Conservation (phyloP, 2,113 vertebrate genomes). For the Dermatemys mawii region DNA sequence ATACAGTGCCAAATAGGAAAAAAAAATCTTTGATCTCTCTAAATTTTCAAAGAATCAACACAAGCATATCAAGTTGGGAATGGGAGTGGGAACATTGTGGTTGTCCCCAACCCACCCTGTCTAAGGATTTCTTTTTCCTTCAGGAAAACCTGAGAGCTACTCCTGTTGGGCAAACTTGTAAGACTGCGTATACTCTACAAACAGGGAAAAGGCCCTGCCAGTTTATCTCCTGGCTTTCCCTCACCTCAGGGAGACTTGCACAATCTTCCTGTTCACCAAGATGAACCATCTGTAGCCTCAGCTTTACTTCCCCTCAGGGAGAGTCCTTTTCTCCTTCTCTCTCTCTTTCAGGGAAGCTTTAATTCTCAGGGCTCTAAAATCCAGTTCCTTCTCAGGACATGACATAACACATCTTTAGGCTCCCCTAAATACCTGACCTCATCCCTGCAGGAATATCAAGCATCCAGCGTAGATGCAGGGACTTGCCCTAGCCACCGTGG, state of each 20-base stretch:
- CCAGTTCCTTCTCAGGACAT: too few relatives aligned
- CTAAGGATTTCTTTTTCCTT: neutral
- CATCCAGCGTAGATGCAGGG: neutral
- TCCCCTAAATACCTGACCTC: neutral
- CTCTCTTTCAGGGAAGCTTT: neutral
- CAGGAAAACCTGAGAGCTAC: neutral
- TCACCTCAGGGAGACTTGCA: neutral
- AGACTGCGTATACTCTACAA: neutral
- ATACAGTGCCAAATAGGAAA: neutral
- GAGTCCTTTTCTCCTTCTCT: neutral
- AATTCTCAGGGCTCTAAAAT: neutral
- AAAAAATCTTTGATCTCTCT: neutral
- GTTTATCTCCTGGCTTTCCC: neutral
- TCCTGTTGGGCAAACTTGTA: neutral
- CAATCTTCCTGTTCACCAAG: neutral
- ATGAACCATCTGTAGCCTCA: neutral
- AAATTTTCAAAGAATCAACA: neutral
- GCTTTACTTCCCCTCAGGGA: neutral
- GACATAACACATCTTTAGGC: too few relatives aligned
- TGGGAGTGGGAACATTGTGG: too few relatives aligned
- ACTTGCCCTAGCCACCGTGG: neutral
- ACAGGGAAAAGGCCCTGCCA: neutral
- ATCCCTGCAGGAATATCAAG: neutral
- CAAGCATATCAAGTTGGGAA: neutral
- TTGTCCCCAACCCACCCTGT: neutral